Evolutionary conservation across 2,113 vertebrate genomes (phyloP).

Genomic region (Halcyon malimbica): DNA sequence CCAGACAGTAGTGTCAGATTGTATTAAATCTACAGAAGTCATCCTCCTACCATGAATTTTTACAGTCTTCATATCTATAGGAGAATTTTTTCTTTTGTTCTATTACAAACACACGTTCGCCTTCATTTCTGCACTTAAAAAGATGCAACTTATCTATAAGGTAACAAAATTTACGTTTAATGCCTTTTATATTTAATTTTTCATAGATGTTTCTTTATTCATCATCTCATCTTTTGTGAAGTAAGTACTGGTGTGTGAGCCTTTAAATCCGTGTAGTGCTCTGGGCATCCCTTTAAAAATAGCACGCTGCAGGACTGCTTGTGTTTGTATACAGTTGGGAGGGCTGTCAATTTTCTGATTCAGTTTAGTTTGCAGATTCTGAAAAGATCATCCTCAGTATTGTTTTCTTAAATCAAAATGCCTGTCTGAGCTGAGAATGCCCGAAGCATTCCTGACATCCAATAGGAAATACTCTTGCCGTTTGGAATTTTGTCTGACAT

Average conservation of each 20-base stretch:
- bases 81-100: conserved; percentile 18
- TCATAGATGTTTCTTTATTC: neutral
- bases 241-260: neutral
- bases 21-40: conserved; percentile 42
- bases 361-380: neutral
- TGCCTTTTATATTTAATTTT: neutral
- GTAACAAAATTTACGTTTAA: neutral
- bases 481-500: neutral
- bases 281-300: neutral
- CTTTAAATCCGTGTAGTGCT: neutral
- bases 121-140: neutral
- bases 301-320: neutral
- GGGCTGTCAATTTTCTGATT: neutral
- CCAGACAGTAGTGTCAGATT: conserved; percentile 57
- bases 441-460: neutral
- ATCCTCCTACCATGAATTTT: conserved; percentile 12
- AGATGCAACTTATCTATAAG: conserved; percentile 39
- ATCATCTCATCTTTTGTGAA: neutral
- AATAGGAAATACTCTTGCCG: neutral
- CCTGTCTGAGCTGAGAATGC: neutral
- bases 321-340: neutral
- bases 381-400: neutral
- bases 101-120: neutral
- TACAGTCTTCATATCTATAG: neutral
- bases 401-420: neutral